Base-by-base conservation (phyloP, 2,888 invertebrate genomes). In the Selenia dentaria region DNA sequence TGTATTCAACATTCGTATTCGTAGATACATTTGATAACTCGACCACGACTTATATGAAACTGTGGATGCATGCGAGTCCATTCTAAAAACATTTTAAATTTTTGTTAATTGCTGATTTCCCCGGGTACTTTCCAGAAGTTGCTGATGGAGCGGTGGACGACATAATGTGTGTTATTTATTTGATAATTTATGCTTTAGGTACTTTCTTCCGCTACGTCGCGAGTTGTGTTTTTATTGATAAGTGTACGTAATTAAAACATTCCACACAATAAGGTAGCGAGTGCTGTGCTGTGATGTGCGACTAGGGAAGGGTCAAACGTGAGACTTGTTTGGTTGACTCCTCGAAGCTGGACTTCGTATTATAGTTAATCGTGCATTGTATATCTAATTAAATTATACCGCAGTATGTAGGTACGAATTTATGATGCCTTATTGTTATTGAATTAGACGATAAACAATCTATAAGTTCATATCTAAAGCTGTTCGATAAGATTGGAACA, bases 341-440 rank as follows among this genome's bases (percentile, higher is more conserved):
- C 54, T 64, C 67, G 71, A 60, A 79, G 75, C 76, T 69, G 74
- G 74, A 57, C 75, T 79, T 75, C 66, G 64, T 26, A 34, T 27
- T 9, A 16, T 3, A 57, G 35, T 51, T 57, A 48, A 57, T 59
- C 43, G 43, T 43, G 61, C 59, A 49, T 62, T 63, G 60, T 61
- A 57, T 64, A 62, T 54, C 61, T 64, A 56, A 53, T n/a, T n/a
- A 18, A 22, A 26, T 26, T 10, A 33, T 25, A 24, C 38, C n/a
- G 29, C 6, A 13, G 10, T 43, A 35, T 31, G 34, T 16, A 37
- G 43, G 38, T 37, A 35, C 18, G 25, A 38, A 42, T 27, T 33
- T 13, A 28, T 38, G 11, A 34, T 38, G 41, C 32, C 29, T 44
- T 43, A 44, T 33, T 49, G 40, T 50, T 51, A 50, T 37, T 45